Conservation (phyloP, 2,113 vertebrate species). For the Rhinichthys klamathensis region DNA sequence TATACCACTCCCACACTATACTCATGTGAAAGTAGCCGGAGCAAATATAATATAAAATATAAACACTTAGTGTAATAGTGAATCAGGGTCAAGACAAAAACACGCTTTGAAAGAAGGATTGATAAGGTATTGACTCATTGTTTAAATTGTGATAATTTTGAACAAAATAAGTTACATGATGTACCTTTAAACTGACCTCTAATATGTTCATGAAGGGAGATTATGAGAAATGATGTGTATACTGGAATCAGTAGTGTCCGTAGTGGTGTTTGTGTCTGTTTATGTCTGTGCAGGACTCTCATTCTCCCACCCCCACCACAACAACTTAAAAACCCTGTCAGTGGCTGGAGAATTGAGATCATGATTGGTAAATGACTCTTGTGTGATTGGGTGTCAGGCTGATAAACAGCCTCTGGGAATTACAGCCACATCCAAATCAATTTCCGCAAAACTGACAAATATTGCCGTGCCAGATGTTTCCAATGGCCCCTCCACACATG, state of each 20-base stretch:
- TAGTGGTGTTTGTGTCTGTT: not conserved
- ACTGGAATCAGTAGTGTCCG: not conserved
- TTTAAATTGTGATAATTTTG: too few relatives aligned
- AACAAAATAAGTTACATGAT: too few relatives aligned
- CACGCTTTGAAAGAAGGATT: too few relatives aligned
- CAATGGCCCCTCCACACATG: slow-evolving; percentile 55
- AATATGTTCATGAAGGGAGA: not conserved
- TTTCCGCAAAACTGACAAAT: slow-evolving; percentile 54
- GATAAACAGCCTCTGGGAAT: slow-evolving; percentile 33
- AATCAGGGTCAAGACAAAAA: too few relatives aligned
- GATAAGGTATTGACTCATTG: too few relatives aligned
- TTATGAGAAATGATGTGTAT: too few relatives aligned
- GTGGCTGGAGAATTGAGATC: slow-evolving; percentile 48
- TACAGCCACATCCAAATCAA: slow-evolving; percentile 9
- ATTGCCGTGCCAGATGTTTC: slow-evolving; percentile 49
- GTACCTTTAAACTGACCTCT: not conserved
- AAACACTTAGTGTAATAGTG: too few relatives aligned
- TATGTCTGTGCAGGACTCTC: not conserved
- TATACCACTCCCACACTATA: too few relatives aligned
- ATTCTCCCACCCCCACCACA: not conserved
- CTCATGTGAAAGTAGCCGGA: too few relatives aligned
- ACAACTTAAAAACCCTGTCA: slow-evolving; percentile 15
- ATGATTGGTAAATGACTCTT: slow-evolving; percentile 51
- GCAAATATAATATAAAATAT: too few relatives aligned
- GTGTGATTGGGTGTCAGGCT: slow-evolving; percentile 44